Evolutionary conservation across 2,113 vertebrate genomes (phyloP).

Genomic region (Diphyllodes magnificus): DNA sequence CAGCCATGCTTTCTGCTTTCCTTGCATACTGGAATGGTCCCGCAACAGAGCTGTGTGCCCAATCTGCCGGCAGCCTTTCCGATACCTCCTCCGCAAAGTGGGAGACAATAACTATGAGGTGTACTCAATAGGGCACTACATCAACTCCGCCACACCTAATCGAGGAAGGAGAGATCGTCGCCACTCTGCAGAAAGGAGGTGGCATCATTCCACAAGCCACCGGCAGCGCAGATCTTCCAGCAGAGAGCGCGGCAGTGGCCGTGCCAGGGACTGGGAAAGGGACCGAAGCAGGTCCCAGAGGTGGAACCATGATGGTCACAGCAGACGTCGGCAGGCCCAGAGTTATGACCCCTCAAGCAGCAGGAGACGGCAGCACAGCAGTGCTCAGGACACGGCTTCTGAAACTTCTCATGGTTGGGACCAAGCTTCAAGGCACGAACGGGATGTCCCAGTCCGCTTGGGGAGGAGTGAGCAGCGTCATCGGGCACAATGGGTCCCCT

Average conservation of each 20-base stretch:
- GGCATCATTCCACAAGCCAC: rapidly evolving
- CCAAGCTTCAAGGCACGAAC: rapidly evolving
- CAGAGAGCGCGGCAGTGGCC: rapidly evolving
- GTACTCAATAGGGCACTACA: background rate
- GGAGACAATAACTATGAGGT: background rate
- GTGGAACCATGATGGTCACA: rapidly evolving
- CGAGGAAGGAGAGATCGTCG: background rate
- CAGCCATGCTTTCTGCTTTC: background rate
- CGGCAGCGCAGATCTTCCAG: background rate
- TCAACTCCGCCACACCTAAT: rapidly evolving
- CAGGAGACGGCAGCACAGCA: background rate
- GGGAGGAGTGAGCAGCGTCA: background rate
- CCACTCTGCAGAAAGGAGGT: background rate
- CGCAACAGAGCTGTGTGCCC: background rate
- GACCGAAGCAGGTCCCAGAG: rapidly evolving
- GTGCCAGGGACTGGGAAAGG: background rate
- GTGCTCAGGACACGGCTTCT: background rate
- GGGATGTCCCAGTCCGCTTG: rapidly evolving
- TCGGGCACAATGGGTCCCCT: rapidly evolving
- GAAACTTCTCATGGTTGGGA: background rate
- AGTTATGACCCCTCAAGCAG: background rate
- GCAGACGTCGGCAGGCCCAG: rapidly evolving
- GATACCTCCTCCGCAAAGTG: background rate
- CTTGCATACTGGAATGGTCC: background rate
- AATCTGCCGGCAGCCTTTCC: background rate